A percentile compares a stretch with the other conserved stretches of the same genome.
Evolutionary conservation across 2,113 vertebrate genomes (phyloP).

Genomic region (Pterophyllum scalare): DNA sequence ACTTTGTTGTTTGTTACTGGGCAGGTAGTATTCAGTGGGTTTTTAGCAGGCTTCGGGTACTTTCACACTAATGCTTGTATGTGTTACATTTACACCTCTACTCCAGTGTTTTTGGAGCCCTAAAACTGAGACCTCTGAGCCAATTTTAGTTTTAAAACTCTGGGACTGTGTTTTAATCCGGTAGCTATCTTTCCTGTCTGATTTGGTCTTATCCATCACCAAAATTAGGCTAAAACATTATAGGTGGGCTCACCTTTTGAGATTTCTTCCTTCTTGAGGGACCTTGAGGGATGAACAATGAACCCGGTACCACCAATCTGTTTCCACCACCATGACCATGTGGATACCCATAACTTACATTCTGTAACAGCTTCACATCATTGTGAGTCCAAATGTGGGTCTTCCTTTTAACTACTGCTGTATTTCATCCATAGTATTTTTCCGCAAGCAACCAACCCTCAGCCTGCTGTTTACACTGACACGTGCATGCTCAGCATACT

Average conservation of each 20-base stretch:
- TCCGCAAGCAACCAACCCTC: not conserved
- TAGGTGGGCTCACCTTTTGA: not conserved
- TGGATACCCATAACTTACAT: no score
- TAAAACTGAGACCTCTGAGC: not conserved
- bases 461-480: no score
- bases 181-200: not conserved
- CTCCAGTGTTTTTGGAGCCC: not conserved
- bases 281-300: not conserved
- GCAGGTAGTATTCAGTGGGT: not conserved
- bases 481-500: not conserved
- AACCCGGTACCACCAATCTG: not conserved
- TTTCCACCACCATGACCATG: not conserved
- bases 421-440: not conserved
- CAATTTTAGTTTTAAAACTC: not conserved
- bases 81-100: not conserved
- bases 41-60: not conserved
- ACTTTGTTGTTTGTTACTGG: not conserved
- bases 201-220: no score
- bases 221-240: no score
- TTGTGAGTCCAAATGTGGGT: not conserved
- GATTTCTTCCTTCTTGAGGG: no score
- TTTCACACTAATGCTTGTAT: not conserved
- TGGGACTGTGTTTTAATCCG: not conserved
- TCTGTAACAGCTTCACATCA: not conserved
- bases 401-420: not conserved